These are phyloP conservation scores for Aldabrachelys gigantea DNA, from an alignment of 2,113 vertebrate species.

Conservation along the genomic window DNA sequence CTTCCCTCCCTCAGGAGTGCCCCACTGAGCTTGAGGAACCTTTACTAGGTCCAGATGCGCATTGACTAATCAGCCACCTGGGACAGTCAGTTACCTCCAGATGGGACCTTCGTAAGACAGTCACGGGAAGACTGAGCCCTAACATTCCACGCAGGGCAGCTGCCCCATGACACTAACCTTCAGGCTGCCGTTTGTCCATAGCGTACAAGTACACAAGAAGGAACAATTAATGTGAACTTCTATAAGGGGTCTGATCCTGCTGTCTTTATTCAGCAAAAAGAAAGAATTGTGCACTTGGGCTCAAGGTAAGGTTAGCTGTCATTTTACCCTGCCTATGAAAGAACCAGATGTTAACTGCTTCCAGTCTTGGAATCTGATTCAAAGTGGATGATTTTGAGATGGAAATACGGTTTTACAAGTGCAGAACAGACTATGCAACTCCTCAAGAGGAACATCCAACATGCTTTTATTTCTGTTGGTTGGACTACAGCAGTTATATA, in stretches of 20 bases:
- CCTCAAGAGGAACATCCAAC: conserved; percentile 26
- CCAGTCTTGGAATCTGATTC: conserved; percentile 27
- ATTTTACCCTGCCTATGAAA: conserved; percentile 12
- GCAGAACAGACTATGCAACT: conserved; percentile 13
- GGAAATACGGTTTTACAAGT: conserved; percentile 7
- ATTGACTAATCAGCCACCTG: background rate
- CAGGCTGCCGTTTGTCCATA: background rate
- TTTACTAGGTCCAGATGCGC: background rate
- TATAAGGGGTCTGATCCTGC: background rate
- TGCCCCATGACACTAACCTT: background rate
- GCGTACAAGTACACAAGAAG: conserved; percentile 9
- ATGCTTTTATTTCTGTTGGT: conserved; percentile 50
- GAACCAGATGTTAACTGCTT: background rate
- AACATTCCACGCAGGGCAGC: background rate
- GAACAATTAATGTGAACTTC: background rate
- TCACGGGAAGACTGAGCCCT: background rate
- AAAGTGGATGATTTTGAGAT: conserved; percentile 3
- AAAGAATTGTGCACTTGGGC: conserved; percentile 32
- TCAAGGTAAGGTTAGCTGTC: background rate
- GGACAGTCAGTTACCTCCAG: background rate
- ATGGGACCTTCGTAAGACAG: background rate
- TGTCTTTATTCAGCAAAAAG: conserved; percentile 1
- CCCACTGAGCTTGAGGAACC: background rate
- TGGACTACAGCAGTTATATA: background rate
- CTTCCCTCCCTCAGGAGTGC: too few relatives aligned